Conservation (phyloP, 1,140 invertebrate genomes). For the Aleiodes sp. region DNA sequence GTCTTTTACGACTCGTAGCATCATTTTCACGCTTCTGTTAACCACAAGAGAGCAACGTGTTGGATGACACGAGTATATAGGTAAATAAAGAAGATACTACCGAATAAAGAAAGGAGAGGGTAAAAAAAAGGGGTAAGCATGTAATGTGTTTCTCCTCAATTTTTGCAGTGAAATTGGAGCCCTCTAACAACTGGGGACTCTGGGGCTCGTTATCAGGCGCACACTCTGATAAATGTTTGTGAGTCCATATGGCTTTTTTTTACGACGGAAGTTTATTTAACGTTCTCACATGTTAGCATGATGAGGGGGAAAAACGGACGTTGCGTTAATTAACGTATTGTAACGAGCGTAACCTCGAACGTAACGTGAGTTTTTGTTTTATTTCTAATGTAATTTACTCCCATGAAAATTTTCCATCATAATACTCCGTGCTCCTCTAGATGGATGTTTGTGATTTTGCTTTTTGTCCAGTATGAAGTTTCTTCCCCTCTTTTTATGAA, state of each 20-base stretch:
- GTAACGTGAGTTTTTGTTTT: not conserved
- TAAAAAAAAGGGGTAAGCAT: not conserved
- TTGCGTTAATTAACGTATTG: conserved; percentile 26
- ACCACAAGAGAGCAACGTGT: no score
- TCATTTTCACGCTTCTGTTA: not conserved
- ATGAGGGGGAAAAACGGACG: conserved; percentile 13
- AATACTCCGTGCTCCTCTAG: no score
- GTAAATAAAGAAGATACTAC: no score
- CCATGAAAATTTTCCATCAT: not conserved
- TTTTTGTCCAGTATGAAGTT: no score
- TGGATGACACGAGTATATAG: no score
- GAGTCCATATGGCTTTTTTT: not conserved
- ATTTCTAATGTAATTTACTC: not conserved
- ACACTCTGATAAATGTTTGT: not conserved
- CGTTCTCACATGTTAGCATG: not conserved
- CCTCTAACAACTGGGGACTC: not conserved
- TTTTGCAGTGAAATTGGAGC: not conserved
- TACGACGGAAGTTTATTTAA: conserved; percentile 3
- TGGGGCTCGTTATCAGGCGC: not conserved
- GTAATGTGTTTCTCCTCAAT: not conserved
- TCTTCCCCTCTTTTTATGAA: no score
- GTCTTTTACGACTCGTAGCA: not conserved
- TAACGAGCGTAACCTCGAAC: not conserved
- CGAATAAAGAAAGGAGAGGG: not conserved
- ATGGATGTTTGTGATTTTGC: no score